These are phyloP conservation scores for Oxystoma pomonae DNA, from an alignment of 2,888 invertebrate species.

Conservation along the genomic window DNA sequence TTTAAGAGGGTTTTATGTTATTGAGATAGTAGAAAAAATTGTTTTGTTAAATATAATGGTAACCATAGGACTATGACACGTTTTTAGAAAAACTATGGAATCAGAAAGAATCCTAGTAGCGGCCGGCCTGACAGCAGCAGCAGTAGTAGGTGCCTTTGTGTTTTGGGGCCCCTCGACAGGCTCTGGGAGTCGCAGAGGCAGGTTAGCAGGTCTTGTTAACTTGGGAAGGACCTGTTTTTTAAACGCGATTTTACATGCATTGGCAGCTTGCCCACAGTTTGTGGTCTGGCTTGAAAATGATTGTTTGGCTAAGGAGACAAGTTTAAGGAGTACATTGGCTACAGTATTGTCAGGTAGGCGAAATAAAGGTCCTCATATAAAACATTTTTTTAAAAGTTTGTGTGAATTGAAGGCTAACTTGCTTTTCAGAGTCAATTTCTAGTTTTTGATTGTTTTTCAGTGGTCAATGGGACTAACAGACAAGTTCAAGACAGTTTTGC, in stretches of 20 bases:
- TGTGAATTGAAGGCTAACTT: no score
- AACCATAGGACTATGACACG: no score
- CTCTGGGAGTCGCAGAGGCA: constrained; percentile 56
- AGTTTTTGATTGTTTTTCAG: constrained; percentile 42
- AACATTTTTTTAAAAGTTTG: no score
- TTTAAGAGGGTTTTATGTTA: no score
- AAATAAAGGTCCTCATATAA: no score
- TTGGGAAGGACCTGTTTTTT: constrained; percentile 91
- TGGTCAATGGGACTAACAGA: constrained; percentile 69
- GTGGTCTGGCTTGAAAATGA: constrained; percentile 76
- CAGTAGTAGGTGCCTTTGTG: constrained; percentile 79
- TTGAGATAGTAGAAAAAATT: no score
- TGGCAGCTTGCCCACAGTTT: constrained; percentile 83
- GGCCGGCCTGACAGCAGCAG: constrained; percentile 74
- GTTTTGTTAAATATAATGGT: no score
- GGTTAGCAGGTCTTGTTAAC: constrained; percentile 83
- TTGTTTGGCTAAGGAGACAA: constrained; percentile 59
- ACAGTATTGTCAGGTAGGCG: constrained; percentile 71
- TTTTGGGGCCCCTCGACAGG: constrained; percentile 73
- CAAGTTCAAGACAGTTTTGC: constrained; percentile 60
- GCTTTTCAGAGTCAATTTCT: no score
- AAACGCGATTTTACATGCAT: constrained; percentile 85
- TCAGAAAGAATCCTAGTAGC: constrained; percentile 74
- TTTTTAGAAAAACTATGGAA: constrained; percentile 51
- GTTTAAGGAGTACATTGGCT: constrained; percentile 69